Evolutionary conservation across 2,888 invertebrate species (phyloP).

Genomic region (Orthonevra nobilis): DNA sequence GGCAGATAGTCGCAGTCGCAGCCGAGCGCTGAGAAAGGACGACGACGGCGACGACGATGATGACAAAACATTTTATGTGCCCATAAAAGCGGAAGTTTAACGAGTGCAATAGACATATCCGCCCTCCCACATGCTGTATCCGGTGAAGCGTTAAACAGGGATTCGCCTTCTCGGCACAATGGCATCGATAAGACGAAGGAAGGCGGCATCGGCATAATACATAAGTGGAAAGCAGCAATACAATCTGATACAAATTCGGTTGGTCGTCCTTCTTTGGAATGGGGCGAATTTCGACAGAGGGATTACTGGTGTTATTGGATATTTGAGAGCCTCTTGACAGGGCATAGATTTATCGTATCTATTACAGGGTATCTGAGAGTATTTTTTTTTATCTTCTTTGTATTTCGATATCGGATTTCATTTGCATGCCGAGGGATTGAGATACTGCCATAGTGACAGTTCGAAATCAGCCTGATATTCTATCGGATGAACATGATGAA

Average conservation of each 20-base stretch:
- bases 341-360: constrained; percentile 40
- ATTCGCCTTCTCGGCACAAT: constrained; percentile 22
- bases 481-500: no score
- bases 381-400: not conserved
- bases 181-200: not conserved
- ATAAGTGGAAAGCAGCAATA: not conserved
- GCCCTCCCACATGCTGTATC: constrained; percentile 59
- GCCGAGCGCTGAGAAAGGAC: not conserved
- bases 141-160: constrained; percentile 55
- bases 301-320: constrained; percentile 44
- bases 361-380: constrained; percentile 5
- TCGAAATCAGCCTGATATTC: no score
- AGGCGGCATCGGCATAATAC: no score
- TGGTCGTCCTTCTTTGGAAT: constrained; percentile 10
- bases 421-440: constrained; percentile 6
- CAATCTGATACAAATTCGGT: constrained; percentile 37
- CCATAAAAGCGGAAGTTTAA: constrained; percentile 68
- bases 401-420: constrained; percentile 29
- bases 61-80: constrained; percentile 61
- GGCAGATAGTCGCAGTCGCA: constrained; percentile 7
- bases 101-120: constrained; percentile 68
- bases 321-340: constrained; percentile 54
- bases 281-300: constrained; percentile 7
- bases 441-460: no score
- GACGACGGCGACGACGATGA: no score